Evolutionary conservation across 2,113 vertebrate species (phyloP).

Genomic region (Indicator maculatus): DNA sequence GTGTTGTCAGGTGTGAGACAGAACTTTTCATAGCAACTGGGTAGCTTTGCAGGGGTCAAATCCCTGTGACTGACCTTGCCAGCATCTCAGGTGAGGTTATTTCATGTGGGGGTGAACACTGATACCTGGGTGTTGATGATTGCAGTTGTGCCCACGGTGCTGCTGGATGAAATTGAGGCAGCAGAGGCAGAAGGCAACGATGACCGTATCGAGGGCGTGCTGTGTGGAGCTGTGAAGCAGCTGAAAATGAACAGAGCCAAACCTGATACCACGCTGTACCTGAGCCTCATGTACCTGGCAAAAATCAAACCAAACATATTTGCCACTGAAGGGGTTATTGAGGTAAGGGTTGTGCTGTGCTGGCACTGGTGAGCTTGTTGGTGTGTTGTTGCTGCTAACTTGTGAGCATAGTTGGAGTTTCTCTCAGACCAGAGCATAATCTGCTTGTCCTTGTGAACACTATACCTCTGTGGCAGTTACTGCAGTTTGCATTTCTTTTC

Average conservation of each 20-base stretch:
- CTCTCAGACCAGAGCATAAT: not conserved
- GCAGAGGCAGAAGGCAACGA: constrained; percentile 93
- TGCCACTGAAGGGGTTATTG: constrained; percentile 95
- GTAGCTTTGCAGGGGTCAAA: not conserved
- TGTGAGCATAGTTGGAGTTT: not conserved
- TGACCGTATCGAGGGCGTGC: constrained; percentile 90
- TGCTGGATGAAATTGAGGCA: constrained; percentile 95
- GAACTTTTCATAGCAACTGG: not conserved
- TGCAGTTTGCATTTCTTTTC: not conserved
- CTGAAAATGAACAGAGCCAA: constrained; percentile 94
- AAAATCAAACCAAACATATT: constrained; percentile 99
- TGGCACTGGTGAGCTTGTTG: accelerated
- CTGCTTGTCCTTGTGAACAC: not conserved
- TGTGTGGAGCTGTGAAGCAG: constrained; percentile 94
- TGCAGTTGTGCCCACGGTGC: constrained; percentile 85
- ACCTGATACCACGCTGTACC: constrained; percentile 90
- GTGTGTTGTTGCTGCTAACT: accelerated
- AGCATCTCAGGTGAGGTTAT: accelerated
- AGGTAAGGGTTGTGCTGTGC: constrained; percentile 73
- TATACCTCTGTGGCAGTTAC: not conserved
- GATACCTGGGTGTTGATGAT: not conserved
- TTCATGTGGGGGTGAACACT: not conserved
- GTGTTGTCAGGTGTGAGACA: not conserved
- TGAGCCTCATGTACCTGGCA: constrained; percentile 97
- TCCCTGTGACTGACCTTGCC: not conserved